Base-by-base conservation (phyloP, 1,140 invertebrate species). In the Teleopsis dalmanni region DNA sequence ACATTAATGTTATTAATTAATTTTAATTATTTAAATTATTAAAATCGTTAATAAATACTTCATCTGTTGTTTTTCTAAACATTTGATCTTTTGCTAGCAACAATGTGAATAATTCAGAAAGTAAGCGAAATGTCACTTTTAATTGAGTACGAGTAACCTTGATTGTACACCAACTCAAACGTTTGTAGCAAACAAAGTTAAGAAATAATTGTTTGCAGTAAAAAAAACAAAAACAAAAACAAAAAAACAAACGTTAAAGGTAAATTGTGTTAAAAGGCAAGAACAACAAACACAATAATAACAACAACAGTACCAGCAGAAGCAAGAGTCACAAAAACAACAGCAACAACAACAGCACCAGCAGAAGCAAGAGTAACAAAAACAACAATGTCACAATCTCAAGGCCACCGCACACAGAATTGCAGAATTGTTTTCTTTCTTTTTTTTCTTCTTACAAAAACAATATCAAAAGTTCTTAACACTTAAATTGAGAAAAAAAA, bases 81-180 rank as follows among this genome's bases (percentile, higher is more conserved):
- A n/a, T n/a, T n/a, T n/a, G n/a, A n/a, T n/a, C n/a, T n/a, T n/a
- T n/a, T n/a, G n/a, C n/a, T n/a, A n/a, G n/a, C n/a, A n/a, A n/a
- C n/a, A n/a, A n/a, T n/a, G n/a, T n/a, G n/a, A n/a, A n/a, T n/a
- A n/a, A n/a, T n/a, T n/a, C n/a, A n/a, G n/a, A n/a, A n/a, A n/a
- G n/a, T n/a, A n/a, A 19, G 35, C 35, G 21, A 36, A 36, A 36
- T 36, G 35, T 36, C 35, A 36, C 35, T 36, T 36, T 36, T 36
- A 36, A 36, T 36, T 36, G 35, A 36, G 35, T n/a, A n/a, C n/a
- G n/a, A n/a, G n/a, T 36, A 36, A 36, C 35, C 35, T 36, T 36
- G 35, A 36, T 36, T 16, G 14, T 18, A n/a, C n/a, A n/a, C n/a
- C n/a, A n/a, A n/a, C n/a, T n/a, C n/a, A n/a, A n/a, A n/a, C n/a